A percentile compares a stretch with the other conserved stretches of the same genome.
phyloP scores from a whole-genome alignment of 2,797 vertebrate genomes.

The Lindbergichthys nudifrons region DNA sequence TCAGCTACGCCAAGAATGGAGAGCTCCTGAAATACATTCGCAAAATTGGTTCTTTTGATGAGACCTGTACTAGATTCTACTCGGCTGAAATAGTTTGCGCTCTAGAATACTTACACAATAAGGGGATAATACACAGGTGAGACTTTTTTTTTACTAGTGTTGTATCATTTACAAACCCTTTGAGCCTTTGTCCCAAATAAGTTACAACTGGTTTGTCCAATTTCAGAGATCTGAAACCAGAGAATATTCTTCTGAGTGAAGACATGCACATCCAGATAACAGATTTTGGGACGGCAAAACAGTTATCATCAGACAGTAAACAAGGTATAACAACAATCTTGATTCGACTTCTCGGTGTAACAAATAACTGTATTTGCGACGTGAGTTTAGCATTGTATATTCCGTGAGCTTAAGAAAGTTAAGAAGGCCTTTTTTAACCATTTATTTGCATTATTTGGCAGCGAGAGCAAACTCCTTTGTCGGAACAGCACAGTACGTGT shows the following conservation, averaged over 20 bases:
- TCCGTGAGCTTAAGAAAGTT: not conserved
- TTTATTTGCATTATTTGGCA: conserved; percentile 68
- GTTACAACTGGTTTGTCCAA: conserved; percentile 36
- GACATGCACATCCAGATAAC: conserved; percentile 99
- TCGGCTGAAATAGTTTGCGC: conserved; percentile 97
- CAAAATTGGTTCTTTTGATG: conserved; percentile 99
- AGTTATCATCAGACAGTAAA: conserved; percentile 95
- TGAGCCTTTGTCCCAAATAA: not conserved
- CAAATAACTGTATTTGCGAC: not conserved
- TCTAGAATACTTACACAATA: conserved; percentile 96
- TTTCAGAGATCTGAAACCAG: conserved; percentile 97
- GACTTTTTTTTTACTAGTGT: not conserved
- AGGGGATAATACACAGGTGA: conserved; percentile 99
- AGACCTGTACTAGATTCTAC: conserved; percentile 99
- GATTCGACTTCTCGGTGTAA: not conserved
- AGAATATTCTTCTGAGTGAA: conserved; percentile 98
- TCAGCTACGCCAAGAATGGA: conserved; percentile 99
- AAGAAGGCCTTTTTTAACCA: conserved; percentile 1
- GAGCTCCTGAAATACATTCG: conserved; percentile 99
- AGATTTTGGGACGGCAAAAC: conserved; percentile 98
- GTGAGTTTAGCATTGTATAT: not conserved
- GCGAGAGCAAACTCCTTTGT: conserved; percentile 99
- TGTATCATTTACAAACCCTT: not conserved
- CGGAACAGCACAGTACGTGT: conserved; percentile 98
- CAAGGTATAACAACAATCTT: conserved; percentile 85